Evolutionary conservation across 2,888 invertebrate genomes (phyloP), one percentile per base, ranked within the genome.

Genomic region (Caenorhabditis sinica): DNA sequence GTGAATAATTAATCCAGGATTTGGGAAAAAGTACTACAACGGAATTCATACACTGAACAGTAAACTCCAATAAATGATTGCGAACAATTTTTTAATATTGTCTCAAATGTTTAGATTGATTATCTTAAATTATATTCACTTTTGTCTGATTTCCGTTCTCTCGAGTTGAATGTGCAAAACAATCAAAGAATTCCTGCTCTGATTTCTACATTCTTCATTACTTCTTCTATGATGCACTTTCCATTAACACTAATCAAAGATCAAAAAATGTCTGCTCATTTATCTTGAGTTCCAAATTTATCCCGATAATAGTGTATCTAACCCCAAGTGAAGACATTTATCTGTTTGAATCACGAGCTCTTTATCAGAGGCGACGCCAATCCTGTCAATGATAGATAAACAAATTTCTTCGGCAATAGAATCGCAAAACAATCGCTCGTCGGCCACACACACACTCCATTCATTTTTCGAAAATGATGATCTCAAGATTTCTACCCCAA

Each of bases 311-410:
- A 69, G 68, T 77, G 77, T 77, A 69, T 77, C 77, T 76, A 43
- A 68, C 56, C 63, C 49, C 49, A 20, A 11, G 60, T 36, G 58
- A 56, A 45, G 65, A 80, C 80, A 80, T 36, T 80, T 72, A 80
- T 80, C 73, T 83, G 69, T 83, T 83, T 83, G 83, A 83, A 77
- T 83, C 83, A 83, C 83, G 83, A 83, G 73, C 83, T 65, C 45
- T 65, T 43, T 45, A 28, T 45, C 40, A 23, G 23, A 53, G 61
- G 58, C 53, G 40, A 53, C 61, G 43, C 83, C 73, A 51, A 73
- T 83, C 77, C 72, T 69, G 75, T 75, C 75, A 83, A 77, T 83
- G 83, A 83, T 77, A 83, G 77, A 83, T 83, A 83, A 83, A 83
- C 75, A 83, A 66, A 73, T 75, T 72, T 28, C 49, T 66, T 75